phyloP scores from a whole-genome alignment of 2,888 invertebrate species.

The Schrankia costaestrigalis region DNA sequence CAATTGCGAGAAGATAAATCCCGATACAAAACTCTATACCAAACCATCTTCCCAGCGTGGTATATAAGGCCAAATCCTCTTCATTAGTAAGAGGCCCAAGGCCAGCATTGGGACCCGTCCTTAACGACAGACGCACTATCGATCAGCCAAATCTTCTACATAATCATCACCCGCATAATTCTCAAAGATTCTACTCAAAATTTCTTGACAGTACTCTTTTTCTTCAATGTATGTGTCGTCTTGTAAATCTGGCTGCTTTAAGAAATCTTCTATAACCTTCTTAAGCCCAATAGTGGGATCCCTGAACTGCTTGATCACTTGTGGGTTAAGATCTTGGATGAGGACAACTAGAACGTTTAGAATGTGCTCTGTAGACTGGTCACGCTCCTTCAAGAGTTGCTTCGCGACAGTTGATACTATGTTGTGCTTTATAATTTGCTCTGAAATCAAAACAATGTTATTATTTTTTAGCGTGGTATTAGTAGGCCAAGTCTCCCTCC shows the following conservation, averaged over 20 bases:
- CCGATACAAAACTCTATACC: too few relatives aligned
- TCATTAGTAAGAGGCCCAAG: too few relatives aligned
- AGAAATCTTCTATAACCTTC: conserved; percentile 38
- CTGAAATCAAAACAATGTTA: conserved; percentile 45
- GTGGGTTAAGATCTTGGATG: conserved; percentile 34
- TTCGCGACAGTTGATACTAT: conserved; percentile 42
- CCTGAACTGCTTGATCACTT: conserved; percentile 41
- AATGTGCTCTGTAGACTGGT: conserved; percentile 56
- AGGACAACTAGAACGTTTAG: conserved; percentile 48
- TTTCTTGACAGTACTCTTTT: conserved; percentile 46
- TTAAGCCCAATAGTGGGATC: conserved; percentile 42
- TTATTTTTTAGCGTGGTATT: too few relatives aligned
- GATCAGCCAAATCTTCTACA: conserved; percentile 46
- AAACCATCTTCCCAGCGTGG: too few relatives aligned
- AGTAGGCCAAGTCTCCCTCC: too few relatives aligned
- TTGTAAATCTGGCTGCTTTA: conserved; percentile 41
- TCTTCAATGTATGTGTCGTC: conserved; percentile 53
- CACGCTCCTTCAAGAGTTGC: conserved; percentile 40
- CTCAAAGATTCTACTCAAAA: conserved; percentile 36
- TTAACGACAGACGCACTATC: too few relatives aligned
- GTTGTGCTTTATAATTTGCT: conserved; percentile 49
- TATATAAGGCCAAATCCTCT: too few relatives aligned
- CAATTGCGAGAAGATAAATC: too few relatives aligned
- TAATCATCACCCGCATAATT: conserved; percentile 21
- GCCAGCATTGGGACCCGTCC: too few relatives aligned